phyloP scores from a whole-genome alignment of 2,113 vertebrate species.

The Chloroceryle aenea region DNA sequence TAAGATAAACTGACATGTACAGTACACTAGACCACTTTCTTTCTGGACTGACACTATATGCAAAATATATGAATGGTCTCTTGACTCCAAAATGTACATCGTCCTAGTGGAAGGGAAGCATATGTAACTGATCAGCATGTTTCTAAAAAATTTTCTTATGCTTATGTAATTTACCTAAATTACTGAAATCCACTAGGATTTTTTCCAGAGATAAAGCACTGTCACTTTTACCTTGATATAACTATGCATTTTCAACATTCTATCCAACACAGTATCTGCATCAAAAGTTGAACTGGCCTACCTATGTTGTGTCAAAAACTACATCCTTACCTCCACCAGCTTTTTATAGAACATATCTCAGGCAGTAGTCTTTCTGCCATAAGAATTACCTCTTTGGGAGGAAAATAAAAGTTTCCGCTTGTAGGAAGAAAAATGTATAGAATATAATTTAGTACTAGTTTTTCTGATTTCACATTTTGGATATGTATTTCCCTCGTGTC shows the following conservation, averaged over 20 bases:
- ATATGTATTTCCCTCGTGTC: background rate
- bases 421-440: background rate
- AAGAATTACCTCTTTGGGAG: background rate
- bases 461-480: background rate
- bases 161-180: accelerated
- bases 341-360: background rate
- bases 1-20: background rate
- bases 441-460: background rate
- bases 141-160: background rate
- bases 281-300: background rate
- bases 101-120: background rate
- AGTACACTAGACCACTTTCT: background rate
- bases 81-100: background rate
- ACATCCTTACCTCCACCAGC: background rate
- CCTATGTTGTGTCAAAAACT: background rate
- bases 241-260: background rate
- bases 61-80: background rate
- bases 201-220: background rate
- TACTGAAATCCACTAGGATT: background rate
- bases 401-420: background rate
- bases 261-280: background rate
- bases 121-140: background rate
- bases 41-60: background rate
- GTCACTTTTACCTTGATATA: background rate
- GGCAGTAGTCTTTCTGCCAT: background rate